phyloP scores from a whole-genome alignment of 2,888 invertebrate species.

The Boloria euphrosyne region DNA sequence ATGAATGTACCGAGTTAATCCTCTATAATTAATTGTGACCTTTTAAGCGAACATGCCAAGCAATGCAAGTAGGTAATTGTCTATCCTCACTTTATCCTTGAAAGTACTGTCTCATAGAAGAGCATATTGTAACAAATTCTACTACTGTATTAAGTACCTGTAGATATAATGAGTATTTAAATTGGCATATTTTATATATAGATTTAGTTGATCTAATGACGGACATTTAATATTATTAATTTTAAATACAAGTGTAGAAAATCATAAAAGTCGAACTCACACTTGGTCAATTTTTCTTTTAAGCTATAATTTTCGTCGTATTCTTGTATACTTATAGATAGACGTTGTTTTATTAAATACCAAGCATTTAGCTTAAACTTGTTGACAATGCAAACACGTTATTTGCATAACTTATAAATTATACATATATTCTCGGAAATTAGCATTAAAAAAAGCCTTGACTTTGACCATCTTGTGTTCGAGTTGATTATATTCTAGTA shows the following conservation, averaged over 20 bases:
- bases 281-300: too few species aligned
- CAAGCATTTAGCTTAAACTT: not conserved
- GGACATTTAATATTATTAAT: too few species aligned
- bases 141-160: not conserved
- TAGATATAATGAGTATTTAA: too few species aligned
- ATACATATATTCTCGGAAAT: not conserved
- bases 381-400: not conserved
- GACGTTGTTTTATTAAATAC: too few species aligned
- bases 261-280: too few species aligned
- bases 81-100: not conserved
- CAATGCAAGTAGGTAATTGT: conserved; percentile 4
- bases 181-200: too few species aligned
- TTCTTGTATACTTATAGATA: too few species aligned
- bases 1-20: not conserved
- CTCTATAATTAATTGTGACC: conserved; percentile 10
- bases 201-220: too few species aligned
- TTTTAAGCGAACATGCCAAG: not conserved
- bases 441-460: conserved; percentile 16
- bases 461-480: conserved; percentile 18
- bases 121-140: not conserved
- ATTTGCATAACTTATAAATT: conserved; percentile 15
- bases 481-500: conserved; percentile 3
- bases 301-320: too few species aligned
- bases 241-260: too few species aligned
- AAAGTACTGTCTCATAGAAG: not conserved